Conservation (phyloP, 2,113 vertebrate genomes). For the Cynoglossus semilaevis region DNA sequence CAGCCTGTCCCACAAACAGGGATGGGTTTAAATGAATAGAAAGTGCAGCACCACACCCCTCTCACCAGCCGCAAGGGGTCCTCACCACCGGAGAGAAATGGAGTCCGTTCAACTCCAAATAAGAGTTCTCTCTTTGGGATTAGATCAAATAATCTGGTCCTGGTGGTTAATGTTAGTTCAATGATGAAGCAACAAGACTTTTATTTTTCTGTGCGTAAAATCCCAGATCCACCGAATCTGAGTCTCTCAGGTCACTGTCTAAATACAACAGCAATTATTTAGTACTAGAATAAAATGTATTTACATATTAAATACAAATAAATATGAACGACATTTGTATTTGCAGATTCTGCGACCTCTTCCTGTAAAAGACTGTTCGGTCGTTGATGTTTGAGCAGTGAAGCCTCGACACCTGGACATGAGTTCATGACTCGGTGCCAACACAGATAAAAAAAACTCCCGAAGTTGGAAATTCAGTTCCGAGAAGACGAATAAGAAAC, state of each 20-base stretch:
- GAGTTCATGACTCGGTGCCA: constrained; percentile 33
- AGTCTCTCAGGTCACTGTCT: too few species aligned
- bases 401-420: constrained; percentile 33
- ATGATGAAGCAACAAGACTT: too few species aligned
- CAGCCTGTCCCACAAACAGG: constrained; percentile 66
- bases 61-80: constrained; percentile 84
- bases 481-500: background rate
- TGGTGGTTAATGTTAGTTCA: too few species aligned
- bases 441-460: constrained; percentile 11
- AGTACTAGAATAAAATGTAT: too few species aligned
- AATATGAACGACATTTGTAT: too few species aligned
- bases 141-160: too few species aligned
- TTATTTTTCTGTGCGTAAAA: constrained; percentile 22
- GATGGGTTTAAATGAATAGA: constrained; percentile 76
- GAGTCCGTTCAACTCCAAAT: constrained; percentile 8
- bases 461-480: background rate
- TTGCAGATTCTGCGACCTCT: too few species aligned
- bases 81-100: constrained; percentile 53
- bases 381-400: constrained; percentile 1
- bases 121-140: too few species aligned
- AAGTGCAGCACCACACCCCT: constrained; percentile 84
- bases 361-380: background rate
- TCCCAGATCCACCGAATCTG: too few species aligned
- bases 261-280: too few species aligned
- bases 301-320: too few species aligned